Base-by-base conservation (phyloP, 2,888 invertebrate genomes). In the Griposia aprilina region DNA sequence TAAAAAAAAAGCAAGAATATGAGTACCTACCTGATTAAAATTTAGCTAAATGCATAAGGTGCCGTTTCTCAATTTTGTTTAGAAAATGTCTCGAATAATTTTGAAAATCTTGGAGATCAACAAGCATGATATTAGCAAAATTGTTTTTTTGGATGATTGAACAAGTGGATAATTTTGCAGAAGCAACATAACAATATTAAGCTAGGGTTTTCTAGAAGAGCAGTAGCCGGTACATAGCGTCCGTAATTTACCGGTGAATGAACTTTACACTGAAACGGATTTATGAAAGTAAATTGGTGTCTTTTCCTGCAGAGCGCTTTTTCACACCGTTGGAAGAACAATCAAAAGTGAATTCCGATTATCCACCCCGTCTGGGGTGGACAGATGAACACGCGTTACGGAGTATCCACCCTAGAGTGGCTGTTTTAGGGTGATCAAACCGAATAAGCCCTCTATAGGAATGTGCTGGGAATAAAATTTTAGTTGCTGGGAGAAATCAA, bases 1-100 rank as follows among this genome's bases (percentile, higher is more conserved):
- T 87, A 87, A 85, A 59, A 67, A 17, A 10, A 72, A 72, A 11
- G 66, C 1, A 65, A 7, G 5, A 57, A 55, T 36, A 77, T 55
- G 20, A 62, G 17, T 20, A 3, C 30, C 30, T 36, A 36, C 3
- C n/a, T n/a, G n/a, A 36, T 45, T 23, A 17, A 30, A 62, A 45
- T 23, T 45, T 26, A 15, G 30, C 15, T 30, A 1, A 67, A 26
- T 20, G 20, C 10, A 36, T 45, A 45, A 20, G 0, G 65, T n/a
- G 17, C 1, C 23, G 8, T 23, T 15, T 5, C 20, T 23, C 30
- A 30, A 23, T 36, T 10, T 52, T 52, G 10, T 52, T 23, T 52
- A 50, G 6, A 36, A n/a, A 1, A 11, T 1, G 36, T 30, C 2
- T 30, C 15, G 23, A 50, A 2, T 23, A 0, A 36, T 52, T 30